Conservation (phyloP, 1,140 invertebrate species). For the Heliconius nattereri region DNA sequence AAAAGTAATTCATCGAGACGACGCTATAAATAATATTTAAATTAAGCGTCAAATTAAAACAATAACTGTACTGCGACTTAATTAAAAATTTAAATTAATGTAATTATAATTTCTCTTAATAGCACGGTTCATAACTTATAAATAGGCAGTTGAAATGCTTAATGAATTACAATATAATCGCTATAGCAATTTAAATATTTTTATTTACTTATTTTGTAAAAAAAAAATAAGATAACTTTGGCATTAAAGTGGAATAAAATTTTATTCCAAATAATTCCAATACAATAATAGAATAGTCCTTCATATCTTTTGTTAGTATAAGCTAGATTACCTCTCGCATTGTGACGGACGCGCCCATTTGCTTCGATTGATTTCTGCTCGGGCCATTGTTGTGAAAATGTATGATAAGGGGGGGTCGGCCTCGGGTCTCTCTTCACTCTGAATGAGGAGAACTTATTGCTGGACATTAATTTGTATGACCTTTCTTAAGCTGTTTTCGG, state of each 20-base stretch:
- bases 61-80: neutral
- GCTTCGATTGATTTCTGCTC: neutral
- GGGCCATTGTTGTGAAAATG: neutral
- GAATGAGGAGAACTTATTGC: neutral
- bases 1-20: no score
- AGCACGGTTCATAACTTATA: neutral
- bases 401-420: neutral
- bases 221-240: no score
- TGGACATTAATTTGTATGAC: neutral
- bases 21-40: no score
- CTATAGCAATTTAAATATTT: neutral
- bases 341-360: neutral
- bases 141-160: neutral
- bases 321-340: conserved; percentile 2
- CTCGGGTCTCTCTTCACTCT: neutral
- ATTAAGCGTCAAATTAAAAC: no score
- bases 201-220: neutral
- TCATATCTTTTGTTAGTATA: conserved; percentile 1
- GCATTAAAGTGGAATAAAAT: neutral
- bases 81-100: neutral
- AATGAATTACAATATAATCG: neutral
- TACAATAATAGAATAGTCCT: conserved; percentile 1
- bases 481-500: neutral
- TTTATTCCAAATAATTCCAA: neutral
- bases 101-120: neutral